Conservation (phyloP, 2,113 vertebrate genomes). For the Myiozetetes cayanensis region DNA sequence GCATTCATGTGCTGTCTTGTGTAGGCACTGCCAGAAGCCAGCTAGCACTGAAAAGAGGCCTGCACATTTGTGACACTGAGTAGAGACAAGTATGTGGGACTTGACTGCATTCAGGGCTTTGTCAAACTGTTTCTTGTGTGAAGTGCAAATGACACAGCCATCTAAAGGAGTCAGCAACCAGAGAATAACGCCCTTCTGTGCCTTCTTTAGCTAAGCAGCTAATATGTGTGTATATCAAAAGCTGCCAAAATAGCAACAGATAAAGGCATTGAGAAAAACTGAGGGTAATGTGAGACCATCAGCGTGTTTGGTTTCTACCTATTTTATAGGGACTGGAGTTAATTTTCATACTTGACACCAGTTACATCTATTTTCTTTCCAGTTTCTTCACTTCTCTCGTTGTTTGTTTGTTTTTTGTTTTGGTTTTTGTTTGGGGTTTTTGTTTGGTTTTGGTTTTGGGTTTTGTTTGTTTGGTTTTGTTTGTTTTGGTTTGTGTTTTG, state of each 20-base stretch:
- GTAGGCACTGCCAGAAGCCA: slow-evolving; percentile 26
- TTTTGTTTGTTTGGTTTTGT: neutral
- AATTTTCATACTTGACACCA: neutral
- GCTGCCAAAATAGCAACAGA: neutral
- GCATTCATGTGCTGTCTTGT: neutral
- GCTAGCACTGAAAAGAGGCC: neutral
- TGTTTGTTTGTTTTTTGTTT: neutral
- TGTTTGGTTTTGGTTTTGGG: neutral
- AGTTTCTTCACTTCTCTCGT: neutral
- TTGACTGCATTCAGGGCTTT: neutral
- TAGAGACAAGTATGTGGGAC: neutral
- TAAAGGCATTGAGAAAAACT: neutral
- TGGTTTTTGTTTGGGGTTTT: neutral
- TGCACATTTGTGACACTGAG: neutral
- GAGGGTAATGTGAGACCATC: neutral
- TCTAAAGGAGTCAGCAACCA: neutral
- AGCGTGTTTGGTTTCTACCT: neutral
- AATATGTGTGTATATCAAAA: neutral
- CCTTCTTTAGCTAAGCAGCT: neutral
- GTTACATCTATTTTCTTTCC: neutral
- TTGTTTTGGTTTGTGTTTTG: neutral
- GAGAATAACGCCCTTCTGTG: neutral
- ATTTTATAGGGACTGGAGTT: neutral
- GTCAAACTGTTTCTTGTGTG: neutral
- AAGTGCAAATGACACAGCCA: neutral